These are phyloP conservation scores for Ceratitis capitata DNA, from an alignment of 1,140 invertebrate species.

Conservation along the genomic window DNA sequence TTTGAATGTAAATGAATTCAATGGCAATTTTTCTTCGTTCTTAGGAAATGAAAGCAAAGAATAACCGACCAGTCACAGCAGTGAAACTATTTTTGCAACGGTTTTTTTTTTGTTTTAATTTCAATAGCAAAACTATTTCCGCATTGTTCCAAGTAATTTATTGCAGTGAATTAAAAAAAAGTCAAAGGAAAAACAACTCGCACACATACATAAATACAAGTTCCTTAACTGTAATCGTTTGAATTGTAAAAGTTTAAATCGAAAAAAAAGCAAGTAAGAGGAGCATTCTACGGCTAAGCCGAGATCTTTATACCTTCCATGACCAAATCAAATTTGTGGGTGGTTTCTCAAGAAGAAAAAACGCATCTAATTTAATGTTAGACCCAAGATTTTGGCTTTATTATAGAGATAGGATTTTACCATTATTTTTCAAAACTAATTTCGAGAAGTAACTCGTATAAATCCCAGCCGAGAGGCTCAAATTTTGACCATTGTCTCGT, in stretches of 20 bases:
- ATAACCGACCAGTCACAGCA: background rate
- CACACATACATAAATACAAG: background rate
- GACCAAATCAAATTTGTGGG: too few relatives aligned
- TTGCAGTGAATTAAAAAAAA: background rate
- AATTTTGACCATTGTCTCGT: too few relatives aligned
- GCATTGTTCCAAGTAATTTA: conserved; percentile 23
- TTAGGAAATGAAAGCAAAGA: background rate
- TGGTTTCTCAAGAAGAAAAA: too few relatives aligned
- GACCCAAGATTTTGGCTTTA: too few relatives aligned
- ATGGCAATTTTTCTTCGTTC: background rate
- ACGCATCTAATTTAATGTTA: too few relatives aligned
- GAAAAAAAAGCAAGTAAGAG: background rate
- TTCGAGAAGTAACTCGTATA: too few relatives aligned
- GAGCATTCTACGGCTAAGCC: too few relatives aligned
- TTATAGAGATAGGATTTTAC: too few relatives aligned
- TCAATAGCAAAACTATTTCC: background rate
- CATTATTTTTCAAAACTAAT: too few relatives aligned
- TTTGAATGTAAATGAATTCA: conserved; percentile 3
- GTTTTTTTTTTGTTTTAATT: background rate
- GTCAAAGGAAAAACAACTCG: background rate
- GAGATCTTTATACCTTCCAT: too few relatives aligned
- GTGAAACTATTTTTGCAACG: background rate
- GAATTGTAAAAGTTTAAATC: background rate
- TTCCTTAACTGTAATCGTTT: background rate
- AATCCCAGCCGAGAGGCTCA: too few relatives aligned